A percentile compares a stretch with the other conserved stretches of the same genome.
Conservation (phyloP, 2,888 invertebrate species). For the Apodemia hepburni region DNA sequence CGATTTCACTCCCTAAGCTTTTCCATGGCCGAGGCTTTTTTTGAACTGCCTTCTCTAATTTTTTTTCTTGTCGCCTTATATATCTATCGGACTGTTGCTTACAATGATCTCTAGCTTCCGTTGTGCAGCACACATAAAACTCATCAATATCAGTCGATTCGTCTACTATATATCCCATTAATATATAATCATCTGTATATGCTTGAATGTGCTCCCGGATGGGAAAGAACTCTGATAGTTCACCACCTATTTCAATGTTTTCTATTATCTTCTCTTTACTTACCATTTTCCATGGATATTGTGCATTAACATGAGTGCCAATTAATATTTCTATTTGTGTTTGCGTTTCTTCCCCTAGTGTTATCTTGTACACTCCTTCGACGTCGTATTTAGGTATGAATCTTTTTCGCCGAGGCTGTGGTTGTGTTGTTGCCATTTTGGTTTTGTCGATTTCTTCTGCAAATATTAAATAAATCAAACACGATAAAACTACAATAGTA, state of each 20-base stretch:
- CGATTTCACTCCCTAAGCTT: slow-evolving; percentile 82
- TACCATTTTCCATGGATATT: slow-evolving; percentile 86
- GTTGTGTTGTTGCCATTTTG: slow-evolving; percentile 42
- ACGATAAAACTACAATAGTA: neutral
- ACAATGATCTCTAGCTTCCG: slow-evolving; percentile 75
- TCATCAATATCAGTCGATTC: slow-evolving; percentile 82
- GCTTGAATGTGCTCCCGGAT: slow-evolving; percentile 57
- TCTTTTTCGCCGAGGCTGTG: slow-evolving; percentile 56
- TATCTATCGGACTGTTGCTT: slow-evolving; percentile 70
- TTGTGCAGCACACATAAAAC: slow-evolving; percentile 84
- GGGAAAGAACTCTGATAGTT: slow-evolving; percentile 63
- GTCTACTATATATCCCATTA: slow-evolving; percentile 85
- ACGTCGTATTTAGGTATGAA: slow-evolving; percentile 74
- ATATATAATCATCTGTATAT: slow-evolving; percentile 61
- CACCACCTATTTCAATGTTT: slow-evolving; percentile 78
- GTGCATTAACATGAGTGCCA: slow-evolving; percentile 84
- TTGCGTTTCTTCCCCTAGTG: slow-evolving; percentile 79
- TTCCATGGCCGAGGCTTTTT: slow-evolving; percentile 81
- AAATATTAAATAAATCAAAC: slow-evolving; percentile 29
- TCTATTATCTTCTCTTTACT: slow-evolving; percentile 82
- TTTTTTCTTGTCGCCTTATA: slow-evolving; percentile 79
- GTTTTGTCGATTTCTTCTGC: slow-evolving; percentile 41
- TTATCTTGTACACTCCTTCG: slow-evolving; percentile 76
- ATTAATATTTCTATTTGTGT: slow-evolving; percentile 82
- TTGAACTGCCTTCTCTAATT: slow-evolving; percentile 76